Evolutionary conservation across 2,113 vertebrate species (phyloP), one percentile per base, ranked within the genome.

Genomic region (Mus spicilegus): DNA sequence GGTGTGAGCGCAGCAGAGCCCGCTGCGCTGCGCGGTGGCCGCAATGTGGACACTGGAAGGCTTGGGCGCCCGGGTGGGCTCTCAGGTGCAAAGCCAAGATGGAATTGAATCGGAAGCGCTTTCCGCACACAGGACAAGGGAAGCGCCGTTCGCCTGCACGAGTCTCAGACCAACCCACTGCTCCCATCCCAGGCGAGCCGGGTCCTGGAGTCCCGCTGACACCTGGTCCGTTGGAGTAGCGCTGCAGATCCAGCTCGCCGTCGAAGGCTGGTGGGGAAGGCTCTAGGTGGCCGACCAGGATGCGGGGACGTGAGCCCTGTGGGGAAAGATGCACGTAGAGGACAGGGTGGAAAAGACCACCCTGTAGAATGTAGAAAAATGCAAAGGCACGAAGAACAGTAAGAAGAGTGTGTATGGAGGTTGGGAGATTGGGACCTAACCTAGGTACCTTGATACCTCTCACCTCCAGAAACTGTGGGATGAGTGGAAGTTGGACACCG

Each of bases 81-180:
- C 99, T 98, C 49, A 99, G 99, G 80, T 99, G 99, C 91, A 99
- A 98, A n/a, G 99, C 99, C 97, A 99, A 97, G 97, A 99, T 99
- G 94, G 99, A 99, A 98, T 99, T 99, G 98, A 99, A 99, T 92
- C 99, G 98, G 97, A 99, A 99, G 94, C 99, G 99, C 98, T 99
- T 99, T 70, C 99, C 99, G 24, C 99, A 99, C 12, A 99, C 99
- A 9, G 99, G 98, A 93, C 99, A 99, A 1, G 99, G 99, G 95
- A 99, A 99, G 92, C 98, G 99, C 97, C 73, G 98, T 63, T 98
- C 98, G 0, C 98, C 96, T 7, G 97, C 92, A 1, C 97, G 97
- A 94, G 94, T 97, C 61, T 96, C 76, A 80, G 96, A 94, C 98
- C 98, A 97, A 97, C 98, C 42, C 94, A 97, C 78, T 80, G 97